Evolutionary conservation across 2,888 invertebrate species (phyloP).

Genomic region (Sepioteuthis lessoniana): DNA sequence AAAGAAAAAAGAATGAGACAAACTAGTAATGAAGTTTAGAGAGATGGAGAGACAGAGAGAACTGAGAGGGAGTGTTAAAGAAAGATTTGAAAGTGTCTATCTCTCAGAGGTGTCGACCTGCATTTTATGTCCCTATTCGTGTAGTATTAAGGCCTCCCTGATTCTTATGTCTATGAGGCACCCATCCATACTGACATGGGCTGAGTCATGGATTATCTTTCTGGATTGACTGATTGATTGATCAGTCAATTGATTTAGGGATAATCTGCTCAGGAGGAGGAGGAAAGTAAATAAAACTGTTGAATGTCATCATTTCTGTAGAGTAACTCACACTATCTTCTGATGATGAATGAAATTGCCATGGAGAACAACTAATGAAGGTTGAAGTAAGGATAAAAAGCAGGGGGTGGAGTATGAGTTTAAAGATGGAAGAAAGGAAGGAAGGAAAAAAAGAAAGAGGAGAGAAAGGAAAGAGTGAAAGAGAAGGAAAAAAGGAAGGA

Average conservation of each 20-base stretch:
- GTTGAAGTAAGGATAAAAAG: not conserved
- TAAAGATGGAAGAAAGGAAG: not conserved
- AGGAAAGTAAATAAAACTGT: too few species aligned
- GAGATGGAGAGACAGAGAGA: too few species aligned
- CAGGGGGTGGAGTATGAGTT: too few species aligned
- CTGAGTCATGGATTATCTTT: conserved; percentile 9
- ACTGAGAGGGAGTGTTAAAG: too few species aligned
- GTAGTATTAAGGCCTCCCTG: not conserved
- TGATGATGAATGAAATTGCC: not conserved
- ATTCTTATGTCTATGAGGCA: not conserved
- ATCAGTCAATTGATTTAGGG: conserved; percentile 1
- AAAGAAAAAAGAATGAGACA: too few species aligned
- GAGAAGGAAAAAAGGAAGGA: not conserved
- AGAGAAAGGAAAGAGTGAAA: too few species aligned
- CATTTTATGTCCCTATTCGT: not conserved
- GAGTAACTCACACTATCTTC: not conserved
- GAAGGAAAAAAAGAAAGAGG: not conserved
- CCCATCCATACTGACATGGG: not conserved
- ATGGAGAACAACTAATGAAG: not conserved
- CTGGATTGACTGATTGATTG: not conserved
- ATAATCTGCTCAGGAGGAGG: not conserved
- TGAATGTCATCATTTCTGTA: too few species aligned
- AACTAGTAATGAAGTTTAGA: too few species aligned
- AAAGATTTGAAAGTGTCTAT: too few species aligned
- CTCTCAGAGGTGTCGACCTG: not conserved